These are phyloP conservation scores for Chymomyza caudatula DNA, from an alignment of 2,888 invertebrate genomes.

Conservation along the genomic window DNA sequence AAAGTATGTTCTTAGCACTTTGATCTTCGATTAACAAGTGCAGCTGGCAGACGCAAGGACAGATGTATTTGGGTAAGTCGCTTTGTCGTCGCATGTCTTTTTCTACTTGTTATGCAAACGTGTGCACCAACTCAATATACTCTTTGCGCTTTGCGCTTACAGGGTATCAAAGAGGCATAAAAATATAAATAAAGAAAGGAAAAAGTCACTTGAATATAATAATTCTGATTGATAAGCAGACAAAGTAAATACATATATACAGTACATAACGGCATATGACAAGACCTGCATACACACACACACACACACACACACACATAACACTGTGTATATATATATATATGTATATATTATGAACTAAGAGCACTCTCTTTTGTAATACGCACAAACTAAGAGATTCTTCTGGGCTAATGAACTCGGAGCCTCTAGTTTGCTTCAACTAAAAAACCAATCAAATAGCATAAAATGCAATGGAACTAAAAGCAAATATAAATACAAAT, in stretches of 20 bases:
- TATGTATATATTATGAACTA: slow-evolving; percentile 5
- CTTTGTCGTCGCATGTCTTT: no score
- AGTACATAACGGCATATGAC: no score
- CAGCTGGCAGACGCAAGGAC: no score
- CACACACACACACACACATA: background rate
- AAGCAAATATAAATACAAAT: slow-evolving; percentile 49
- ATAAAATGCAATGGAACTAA: slow-evolving; percentile 12
- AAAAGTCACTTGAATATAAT: background rate
- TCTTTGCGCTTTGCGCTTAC: no score
- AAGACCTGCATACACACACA: no score
- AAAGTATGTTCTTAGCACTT: no score
- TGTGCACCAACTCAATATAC: no score
- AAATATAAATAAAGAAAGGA: background rate
- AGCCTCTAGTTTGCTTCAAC: background rate
- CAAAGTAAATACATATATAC: background rate
- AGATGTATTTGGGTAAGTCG: no score
- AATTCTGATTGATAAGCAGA: background rate
- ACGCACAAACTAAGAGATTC: background rate
- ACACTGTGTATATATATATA: background rate
- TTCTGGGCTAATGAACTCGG: slow-evolving; percentile 44
- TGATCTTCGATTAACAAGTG: no score
- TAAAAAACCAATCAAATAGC: slow-evolving; percentile 24
- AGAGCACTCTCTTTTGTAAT: background rate
- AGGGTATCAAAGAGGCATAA: background rate
- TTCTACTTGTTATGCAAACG: no score